Evolutionary conservation across 2,888 invertebrate genomes (phyloP).

Genomic region (Chrysina gloriosa): DNA sequence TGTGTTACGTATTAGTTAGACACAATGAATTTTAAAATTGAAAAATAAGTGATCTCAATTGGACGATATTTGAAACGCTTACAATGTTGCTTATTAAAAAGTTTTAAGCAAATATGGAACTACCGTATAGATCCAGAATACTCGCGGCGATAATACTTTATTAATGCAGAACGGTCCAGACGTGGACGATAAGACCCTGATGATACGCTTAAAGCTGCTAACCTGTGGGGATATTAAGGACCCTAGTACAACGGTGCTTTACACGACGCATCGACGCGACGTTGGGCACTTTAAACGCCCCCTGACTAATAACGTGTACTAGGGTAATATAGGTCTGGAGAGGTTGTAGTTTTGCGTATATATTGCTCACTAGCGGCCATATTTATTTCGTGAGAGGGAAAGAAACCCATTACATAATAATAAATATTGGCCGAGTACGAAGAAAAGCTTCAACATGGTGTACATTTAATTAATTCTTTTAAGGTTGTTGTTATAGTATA

Average conservation of each 20-base stretch:
- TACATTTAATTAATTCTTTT: too few species aligned
- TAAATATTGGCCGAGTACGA: neutral
- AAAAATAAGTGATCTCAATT: neutral
- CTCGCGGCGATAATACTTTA: neutral
- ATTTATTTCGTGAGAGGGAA: neutral
- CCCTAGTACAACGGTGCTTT: neutral
- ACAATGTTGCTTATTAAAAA: too few species aligned
- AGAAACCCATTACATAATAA: neutral
- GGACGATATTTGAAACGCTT: too few species aligned
- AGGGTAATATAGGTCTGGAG: constrained; percentile 2
- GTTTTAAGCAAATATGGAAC: neutral
- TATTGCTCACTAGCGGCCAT: neutral
- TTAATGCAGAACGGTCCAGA: neutral
- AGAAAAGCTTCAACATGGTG: too few species aligned
- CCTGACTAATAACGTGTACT: constrained; percentile 5
- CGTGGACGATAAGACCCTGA: neutral
- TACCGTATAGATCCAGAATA: neutral
- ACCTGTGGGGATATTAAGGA: constrained; percentile 6
- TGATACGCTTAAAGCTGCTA: neutral
- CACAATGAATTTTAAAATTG: neutral
- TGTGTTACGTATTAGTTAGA: too few species aligned
- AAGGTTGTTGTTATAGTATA: too few species aligned
- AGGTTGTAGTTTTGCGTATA: neutral
- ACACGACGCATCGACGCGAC: constrained; percentile 3
- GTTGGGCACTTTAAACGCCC: neutral